These are phyloP conservation scores for Octodonta nipae DNA, from an alignment of 2,888 invertebrate species.

Conservation along the genomic window DNA sequence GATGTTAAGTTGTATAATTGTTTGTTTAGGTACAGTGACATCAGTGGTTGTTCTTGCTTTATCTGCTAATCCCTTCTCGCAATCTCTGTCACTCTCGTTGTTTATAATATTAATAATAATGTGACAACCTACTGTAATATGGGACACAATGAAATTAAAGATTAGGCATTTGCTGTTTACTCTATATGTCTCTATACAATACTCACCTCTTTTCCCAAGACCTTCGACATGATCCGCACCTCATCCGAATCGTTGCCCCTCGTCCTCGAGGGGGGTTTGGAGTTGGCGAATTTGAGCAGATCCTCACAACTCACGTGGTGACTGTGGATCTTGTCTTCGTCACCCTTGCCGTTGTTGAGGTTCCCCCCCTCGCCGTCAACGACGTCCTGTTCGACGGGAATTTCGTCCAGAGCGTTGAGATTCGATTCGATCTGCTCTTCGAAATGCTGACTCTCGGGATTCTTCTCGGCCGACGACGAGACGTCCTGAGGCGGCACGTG, in stretches of 20 bases:
- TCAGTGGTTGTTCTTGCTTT: too few relatives aligned
- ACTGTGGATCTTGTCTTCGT: slow-evolving; percentile 30
- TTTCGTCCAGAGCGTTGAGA: slow-evolving; percentile 45
- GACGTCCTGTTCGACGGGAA: slow-evolving; percentile 31
- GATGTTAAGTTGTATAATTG: too few relatives aligned
- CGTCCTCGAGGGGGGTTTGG: slow-evolving; percentile 68
- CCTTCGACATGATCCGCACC: slow-evolving; percentile 82
- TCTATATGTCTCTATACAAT: too few relatives aligned
- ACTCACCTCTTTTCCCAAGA: slow-evolving; percentile 61
- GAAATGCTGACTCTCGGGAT: slow-evolving; percentile 38
- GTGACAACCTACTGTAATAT: too few relatives aligned
- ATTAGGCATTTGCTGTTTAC: too few relatives aligned
- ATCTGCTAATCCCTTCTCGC: too few relatives aligned
- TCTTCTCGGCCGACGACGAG: slow-evolving; percentile 30
- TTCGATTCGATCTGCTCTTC: slow-evolving; percentile 50
- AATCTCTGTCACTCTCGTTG: too few relatives aligned
- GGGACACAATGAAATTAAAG: too few relatives aligned
- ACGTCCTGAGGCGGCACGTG: slow-evolving; percentile 20
- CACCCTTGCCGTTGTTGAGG: slow-evolving; percentile 12
- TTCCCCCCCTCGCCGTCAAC: slow-evolving; percentile 18
- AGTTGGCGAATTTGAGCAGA: slow-evolving; percentile 73
- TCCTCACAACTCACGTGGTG: slow-evolving; percentile 88
- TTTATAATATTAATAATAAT: too few relatives aligned
- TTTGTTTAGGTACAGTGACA: too few relatives aligned
- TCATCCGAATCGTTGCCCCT: slow-evolving; percentile 81